phyloP scores from a whole-genome alignment of 1,140 invertebrate species.

The Oryzaephilus surinamensis region DNA sequence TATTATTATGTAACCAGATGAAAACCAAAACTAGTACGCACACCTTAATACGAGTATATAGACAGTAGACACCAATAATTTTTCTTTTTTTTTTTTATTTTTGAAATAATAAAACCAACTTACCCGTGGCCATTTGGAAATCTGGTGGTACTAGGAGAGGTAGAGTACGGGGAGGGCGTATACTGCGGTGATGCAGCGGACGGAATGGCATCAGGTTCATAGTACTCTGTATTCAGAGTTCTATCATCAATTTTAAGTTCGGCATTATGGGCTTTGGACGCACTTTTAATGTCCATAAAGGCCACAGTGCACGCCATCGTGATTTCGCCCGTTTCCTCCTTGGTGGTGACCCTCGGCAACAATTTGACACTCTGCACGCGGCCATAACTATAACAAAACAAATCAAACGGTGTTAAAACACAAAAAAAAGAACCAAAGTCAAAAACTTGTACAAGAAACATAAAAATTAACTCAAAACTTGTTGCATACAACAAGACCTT shows the following conservation, averaged over 20 bases:
- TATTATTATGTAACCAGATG: too few relatives aligned
- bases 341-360: slow-evolving; percentile 48
- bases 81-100: background rate
- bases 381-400: slow-evolving; percentile 65
- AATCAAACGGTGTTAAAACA: background rate
- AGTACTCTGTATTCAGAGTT: slow-evolving; percentile 82
- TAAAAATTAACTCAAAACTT: background rate
- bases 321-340: slow-evolving; percentile 39
- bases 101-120: too few relatives aligned
- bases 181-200: slow-evolving; percentile 43
- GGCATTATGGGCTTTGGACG: slow-evolving; percentile 81
- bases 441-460: background rate
- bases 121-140: slow-evolving; percentile 36
- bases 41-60: too few relatives aligned
- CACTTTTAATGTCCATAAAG: slow-evolving; percentile 95
- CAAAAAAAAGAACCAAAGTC: background rate
- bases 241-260: slow-evolving; percentile 82
- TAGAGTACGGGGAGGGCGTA: slow-evolving; percentile 34
- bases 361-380: slow-evolving; percentile 93
- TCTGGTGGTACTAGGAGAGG: slow-evolving; percentile 28
- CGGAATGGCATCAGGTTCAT: slow-evolving; percentile 72
- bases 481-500: background rate
- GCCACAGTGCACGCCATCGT: slow-evolving; percentile 75
- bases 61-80: too few relatives aligned
- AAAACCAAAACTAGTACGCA: too few relatives aligned